Base-by-base conservation (phyloP, 1,140 invertebrate genomes). In the Lanistes nyassanus region DNA sequence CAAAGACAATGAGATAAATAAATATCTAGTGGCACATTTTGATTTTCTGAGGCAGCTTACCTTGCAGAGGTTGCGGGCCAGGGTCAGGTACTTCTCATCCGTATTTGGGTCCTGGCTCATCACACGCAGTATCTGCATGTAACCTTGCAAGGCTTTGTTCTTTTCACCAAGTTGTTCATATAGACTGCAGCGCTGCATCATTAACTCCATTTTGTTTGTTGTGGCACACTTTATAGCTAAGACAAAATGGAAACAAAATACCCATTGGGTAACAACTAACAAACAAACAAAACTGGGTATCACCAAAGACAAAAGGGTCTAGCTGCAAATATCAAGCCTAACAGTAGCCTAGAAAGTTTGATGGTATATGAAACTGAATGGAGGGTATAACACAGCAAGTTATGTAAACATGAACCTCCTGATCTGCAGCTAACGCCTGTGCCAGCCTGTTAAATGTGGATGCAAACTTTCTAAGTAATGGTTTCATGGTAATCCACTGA, bases 11-110 rank as follows among this genome's bases (percentile, higher is more conserved):
- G 1, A 55, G 6, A 68, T 51, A 5, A 42, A 68, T 47, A 68
- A 65, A 51, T 19, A 11, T 42, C 37, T 70, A 70, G 51, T 60
- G 1, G 11, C 23, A 60, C 1, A 60, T 4, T 60, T 9, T 60
- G 31, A 5, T 60, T 29, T 29, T 9, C 31, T 19, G 31, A 60
- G n/a, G 3, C 23, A 21, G 1, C n/a, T 53, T 79, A 88, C 84
- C 82, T 93, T 92, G 0, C 94, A 92, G 39, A 96, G 91, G 80
- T 93, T 91, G 89, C 93, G 95, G 0, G 94, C 94, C 80, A 95
- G 92, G 68, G 93, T 91, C 53, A 97, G 90, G 80, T 96, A 93
- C 65, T 91, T 89, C 19, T 72, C 70, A 77, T 92, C 90, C 29
- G 92, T 92, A 85, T 95, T 91, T 65, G 91, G 90, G 9, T 92